Conservation (phyloP, 2,113 vertebrate species). For the Neolamprologus ventralis region DNA sequence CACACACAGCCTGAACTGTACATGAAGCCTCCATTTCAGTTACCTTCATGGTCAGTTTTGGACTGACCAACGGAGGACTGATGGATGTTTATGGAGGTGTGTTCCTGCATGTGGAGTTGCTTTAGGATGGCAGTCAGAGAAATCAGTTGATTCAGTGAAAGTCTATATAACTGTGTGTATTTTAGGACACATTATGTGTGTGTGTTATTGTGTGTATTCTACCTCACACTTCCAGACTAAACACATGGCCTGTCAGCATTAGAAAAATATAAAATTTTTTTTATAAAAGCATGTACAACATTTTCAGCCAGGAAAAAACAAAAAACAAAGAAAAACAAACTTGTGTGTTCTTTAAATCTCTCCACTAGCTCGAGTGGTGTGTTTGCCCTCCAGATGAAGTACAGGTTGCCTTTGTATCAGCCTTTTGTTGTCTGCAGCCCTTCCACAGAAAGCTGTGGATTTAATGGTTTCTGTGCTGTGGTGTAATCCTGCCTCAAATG, state of each 20-base stretch:
- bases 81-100: not conserved
- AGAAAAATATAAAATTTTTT: not conserved
- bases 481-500: constrained; percentile 37
- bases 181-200: not conserved
- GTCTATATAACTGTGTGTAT: not conserved
- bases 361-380: not conserved
- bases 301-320: not conserved
- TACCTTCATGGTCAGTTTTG: not conserved
- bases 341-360: not conserved
- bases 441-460: constrained; percentile 22
- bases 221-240: not conserved
- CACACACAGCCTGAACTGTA: not conserved
- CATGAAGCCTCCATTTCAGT: not conserved
- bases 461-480: constrained; percentile 30
- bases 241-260: not conserved
- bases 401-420: not conserved
- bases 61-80: not conserved
- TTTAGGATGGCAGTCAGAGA: not conserved
- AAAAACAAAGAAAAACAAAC: not conserved
- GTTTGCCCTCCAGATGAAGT: not conserved
- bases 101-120: not conserved
- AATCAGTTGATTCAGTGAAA: not conserved
- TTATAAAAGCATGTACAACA: not conserved
- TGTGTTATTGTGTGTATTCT: not conserved
- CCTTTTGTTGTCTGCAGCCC: constrained; percentile 16